Evolutionary conservation across 35 echinoderm and acorn worm genomes (phyloP).

Genomic region (Chiridota heheva): DNA sequence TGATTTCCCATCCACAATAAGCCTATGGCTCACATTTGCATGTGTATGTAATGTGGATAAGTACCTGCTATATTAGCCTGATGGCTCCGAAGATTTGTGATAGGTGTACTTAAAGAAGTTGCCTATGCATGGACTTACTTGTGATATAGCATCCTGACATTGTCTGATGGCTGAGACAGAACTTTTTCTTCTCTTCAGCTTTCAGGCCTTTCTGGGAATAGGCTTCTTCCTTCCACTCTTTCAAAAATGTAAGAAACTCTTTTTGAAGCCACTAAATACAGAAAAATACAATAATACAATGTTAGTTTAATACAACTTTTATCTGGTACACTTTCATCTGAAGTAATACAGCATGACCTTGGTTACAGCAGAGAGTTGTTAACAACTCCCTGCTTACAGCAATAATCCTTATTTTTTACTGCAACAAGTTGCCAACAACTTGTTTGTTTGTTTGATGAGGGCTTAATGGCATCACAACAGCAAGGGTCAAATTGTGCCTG

Average conservation of each 20-base stretch:
- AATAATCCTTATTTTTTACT: background rate
- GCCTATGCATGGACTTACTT: background rate
- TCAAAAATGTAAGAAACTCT: background rate
- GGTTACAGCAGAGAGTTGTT: background rate
- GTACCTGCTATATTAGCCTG: too few relatives aligned
- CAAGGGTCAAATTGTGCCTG: too few relatives aligned
- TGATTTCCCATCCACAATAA: too few relatives aligned
- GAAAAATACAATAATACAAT: background rate
- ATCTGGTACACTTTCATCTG: background rate
- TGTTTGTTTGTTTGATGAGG: background rate
- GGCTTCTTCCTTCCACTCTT: slow-evolving; percentile 12
- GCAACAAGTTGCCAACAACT: background rate
- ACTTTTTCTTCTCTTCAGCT: background rate
- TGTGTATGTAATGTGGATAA: too few relatives aligned
- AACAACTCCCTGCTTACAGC: background rate
- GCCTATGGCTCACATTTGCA: too few relatives aligned
- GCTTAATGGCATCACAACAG: background rate
- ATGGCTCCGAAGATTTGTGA: too few relatives aligned
- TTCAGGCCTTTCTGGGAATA: background rate
- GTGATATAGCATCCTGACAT: background rate
- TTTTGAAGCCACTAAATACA: background rate
- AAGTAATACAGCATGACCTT: background rate
- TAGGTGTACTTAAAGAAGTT: too few relatives aligned
- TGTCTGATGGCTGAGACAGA: slow-evolving; percentile 3
- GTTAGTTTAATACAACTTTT: background rate